phyloP scores from a whole-genome alignment of 2,888 invertebrate genomes.

The Digitonthophagus gazella region DNA sequence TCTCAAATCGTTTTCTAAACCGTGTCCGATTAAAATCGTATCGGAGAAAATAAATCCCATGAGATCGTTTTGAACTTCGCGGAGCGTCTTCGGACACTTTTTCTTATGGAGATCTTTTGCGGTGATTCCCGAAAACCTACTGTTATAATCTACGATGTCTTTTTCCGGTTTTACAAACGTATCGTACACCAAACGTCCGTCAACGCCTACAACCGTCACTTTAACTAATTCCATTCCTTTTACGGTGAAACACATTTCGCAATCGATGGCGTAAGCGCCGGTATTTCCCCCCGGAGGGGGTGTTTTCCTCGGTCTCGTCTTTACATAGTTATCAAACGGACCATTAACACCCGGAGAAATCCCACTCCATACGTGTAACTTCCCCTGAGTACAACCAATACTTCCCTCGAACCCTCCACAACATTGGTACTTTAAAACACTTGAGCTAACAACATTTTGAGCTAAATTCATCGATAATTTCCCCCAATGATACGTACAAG shows the following conservation, averaged over 20 bases:
- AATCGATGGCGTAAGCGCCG: constrained; percentile 81
- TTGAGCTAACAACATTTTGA: constrained; percentile 1
- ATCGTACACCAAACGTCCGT: constrained; percentile 78
- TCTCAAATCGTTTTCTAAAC: constrained; percentile 89
- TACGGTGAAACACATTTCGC: constrained; percentile 95
- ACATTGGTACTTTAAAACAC: constrained; percentile 57
- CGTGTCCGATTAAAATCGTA: constrained; percentile 93
- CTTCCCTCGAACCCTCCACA: constrained; percentile 57
- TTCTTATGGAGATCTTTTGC: constrained; percentile 58
- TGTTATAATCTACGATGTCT: constrained; percentile 89
- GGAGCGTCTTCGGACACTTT: constrained; percentile 60
- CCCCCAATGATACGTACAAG: constrained; percentile 89
- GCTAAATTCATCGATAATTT: constrained; percentile 57
- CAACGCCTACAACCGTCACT: constrained; percentile 76
- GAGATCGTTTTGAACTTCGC: constrained; percentile 83
- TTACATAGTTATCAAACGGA: constrained; percentile 66
- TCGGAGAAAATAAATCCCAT: constrained; percentile 75
- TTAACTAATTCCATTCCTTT: constrained; percentile 83
- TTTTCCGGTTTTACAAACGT: constrained; percentile 78
- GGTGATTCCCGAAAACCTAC: constrained; percentile 91
- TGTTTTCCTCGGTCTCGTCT: constrained; percentile 51
- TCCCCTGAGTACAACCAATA: constrained; percentile 64
- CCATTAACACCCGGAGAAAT: constrained; percentile 69
- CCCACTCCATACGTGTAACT: constrained; percentile 78
- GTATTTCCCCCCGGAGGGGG: constrained; percentile 54